Percentiles rank a stretch among this genome's conserved stretches.
These are phyloP conservation scores for Drosophila planitibia DNA, from an alignment of 2,888 invertebrate genomes.

Conservation along the genomic window DNA sequence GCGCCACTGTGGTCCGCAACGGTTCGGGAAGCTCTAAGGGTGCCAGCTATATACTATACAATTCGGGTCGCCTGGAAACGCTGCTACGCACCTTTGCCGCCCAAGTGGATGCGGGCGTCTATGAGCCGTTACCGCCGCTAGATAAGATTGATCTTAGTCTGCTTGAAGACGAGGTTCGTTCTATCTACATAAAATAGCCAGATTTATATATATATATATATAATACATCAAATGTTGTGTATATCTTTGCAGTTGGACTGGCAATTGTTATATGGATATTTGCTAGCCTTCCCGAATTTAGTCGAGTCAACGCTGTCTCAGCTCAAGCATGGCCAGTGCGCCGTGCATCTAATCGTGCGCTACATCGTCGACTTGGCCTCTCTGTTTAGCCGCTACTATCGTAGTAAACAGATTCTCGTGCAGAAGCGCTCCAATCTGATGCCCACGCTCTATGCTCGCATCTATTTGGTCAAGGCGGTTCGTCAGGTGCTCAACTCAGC, in stretches of 20 bases:
- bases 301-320: constrained; percentile 87
- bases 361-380: constrained; percentile 89
- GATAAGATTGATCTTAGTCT: constrained; percentile 88
- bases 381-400: constrained; percentile 91
- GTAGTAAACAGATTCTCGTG: constrained; percentile 90
- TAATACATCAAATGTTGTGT: not conserved
- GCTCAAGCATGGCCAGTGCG: constrained; percentile 86
- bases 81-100: constrained; percentile 88
- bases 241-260: constrained; percentile 90
- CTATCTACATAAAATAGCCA: not conserved
- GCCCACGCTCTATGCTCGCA: constrained; percentile 89
- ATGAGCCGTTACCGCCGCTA: constrained; percentile 88
- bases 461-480: constrained; percentile 89
- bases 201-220: not conserved
- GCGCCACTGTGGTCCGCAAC: constrained; percentile 86
- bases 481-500: constrained; percentile 88
- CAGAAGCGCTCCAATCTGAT: constrained; percentile 89
- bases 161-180: constrained; percentile 88
- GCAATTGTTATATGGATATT: constrained; percentile 89
- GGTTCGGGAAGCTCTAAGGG: constrained; percentile 85
- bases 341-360: constrained; percentile 88
- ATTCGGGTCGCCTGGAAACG: constrained; percentile 90
- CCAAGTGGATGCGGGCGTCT: constrained; percentile 86
- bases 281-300: constrained; percentile 88
- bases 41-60: constrained; percentile 91